Conservation (phyloP, 2,797 vertebrate genomes). For the Prunella strophiata region DNA sequence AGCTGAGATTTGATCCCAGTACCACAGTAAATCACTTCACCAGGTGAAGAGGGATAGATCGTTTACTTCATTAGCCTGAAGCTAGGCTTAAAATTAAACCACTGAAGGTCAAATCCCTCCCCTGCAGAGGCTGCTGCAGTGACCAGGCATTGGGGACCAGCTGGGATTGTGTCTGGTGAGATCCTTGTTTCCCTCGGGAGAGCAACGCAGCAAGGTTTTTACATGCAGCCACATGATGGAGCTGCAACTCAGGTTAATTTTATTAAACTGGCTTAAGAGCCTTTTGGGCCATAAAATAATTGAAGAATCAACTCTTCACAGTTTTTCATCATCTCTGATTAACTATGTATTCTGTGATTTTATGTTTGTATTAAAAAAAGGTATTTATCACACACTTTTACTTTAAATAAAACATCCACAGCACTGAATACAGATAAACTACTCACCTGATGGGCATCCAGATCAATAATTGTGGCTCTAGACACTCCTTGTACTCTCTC, state of each 20-base stretch:
- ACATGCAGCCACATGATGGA: conserved; percentile 59
- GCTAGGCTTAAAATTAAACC: not conserved
- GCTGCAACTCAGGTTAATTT: conserved; percentile 43
- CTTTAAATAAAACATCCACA: not conserved
- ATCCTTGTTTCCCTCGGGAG: not conserved
- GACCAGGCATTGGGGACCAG: not conserved
- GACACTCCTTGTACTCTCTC: conserved; percentile 89
- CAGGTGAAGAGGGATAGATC: not conserved
- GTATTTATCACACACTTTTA: not conserved
- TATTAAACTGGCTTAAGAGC: not conserved
- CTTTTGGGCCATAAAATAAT: not conserved
- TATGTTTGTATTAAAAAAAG: not conserved
- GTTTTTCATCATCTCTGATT: not conserved
- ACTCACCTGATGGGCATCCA: conserved; percentile 96
- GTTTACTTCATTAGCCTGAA: not conserved
- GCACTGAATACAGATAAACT: not conserved
- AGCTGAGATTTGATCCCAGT: not conserved
- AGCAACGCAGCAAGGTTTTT: not conserved
- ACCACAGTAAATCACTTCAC: not conserved
- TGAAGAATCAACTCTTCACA: not conserved
- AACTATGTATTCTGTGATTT: not conserved
- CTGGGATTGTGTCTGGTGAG: not conserved
- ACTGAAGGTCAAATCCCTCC: not conserved
- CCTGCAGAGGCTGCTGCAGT: not conserved
- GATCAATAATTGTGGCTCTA: conserved; percentile 91